A percentile compares a stretch with the other conserved stretches of the same genome.
Evolutionary conservation across 2,797 vertebrate genomes (phyloP).

Genomic region (Rhinatrema bivittatum): DNA sequence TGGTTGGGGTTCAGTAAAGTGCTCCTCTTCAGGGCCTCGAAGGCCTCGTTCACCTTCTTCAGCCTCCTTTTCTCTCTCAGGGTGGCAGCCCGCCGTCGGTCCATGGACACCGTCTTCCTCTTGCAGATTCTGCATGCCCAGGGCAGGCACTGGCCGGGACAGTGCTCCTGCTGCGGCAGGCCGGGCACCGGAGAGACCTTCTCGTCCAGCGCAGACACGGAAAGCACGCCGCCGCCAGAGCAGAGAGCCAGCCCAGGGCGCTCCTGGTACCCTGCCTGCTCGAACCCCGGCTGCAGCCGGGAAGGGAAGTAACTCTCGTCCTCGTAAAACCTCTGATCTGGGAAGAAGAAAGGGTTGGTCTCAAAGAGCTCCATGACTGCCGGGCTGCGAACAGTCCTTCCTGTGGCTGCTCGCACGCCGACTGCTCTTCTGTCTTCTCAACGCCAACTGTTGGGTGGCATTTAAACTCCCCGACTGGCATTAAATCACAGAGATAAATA

Average conservation of each 20-base stretch:
- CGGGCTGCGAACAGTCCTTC: slow-evolving; percentile 29
- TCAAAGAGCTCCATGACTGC: slow-evolving; percentile 91
- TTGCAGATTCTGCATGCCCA: slow-evolving; percentile 97
- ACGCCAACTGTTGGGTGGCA: slow-evolving; percentile 95
- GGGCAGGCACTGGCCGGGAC: slow-evolving; percentile 88
- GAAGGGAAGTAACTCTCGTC: slow-evolving; percentile 82
- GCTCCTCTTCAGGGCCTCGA: slow-evolving; percentile 92
- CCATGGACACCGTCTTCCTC: slow-evolving; percentile 87
- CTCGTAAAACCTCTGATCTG: slow-evolving; percentile 94
- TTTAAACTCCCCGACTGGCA: slow-evolving; percentile 96
- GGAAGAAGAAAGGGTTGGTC: slow-evolving; percentile 94
- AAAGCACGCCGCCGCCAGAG: slow-evolving; percentile 47
- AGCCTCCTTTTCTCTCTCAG: slow-evolving; percentile 87
- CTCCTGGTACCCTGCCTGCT: slow-evolving; percentile 73
- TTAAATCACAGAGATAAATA: slow-evolving; percentile 98
- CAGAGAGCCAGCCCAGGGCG: slow-evolving; percentile 72
- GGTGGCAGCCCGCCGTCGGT: slow-evolving; percentile 85
- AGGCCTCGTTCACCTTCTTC: slow-evolving; percentile 97
- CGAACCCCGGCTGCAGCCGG: slow-evolving; percentile 72
- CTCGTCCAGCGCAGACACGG: slow-evolving; percentile 66
- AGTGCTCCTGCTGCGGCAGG: slow-evolving; percentile 69
- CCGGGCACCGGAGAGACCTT: slow-evolving; percentile 70
- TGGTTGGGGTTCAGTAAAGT: slow-evolving; percentile 96
- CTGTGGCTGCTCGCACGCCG: slow-evolving; percentile 56
- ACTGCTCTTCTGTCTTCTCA: slow-evolving; percentile 68